A percentile compares a stretch with the other conserved stretches of the same genome.
phyloP scores from a whole-genome alignment of 2,113 vertebrate species.

The Ovis canadensis region DNA sequence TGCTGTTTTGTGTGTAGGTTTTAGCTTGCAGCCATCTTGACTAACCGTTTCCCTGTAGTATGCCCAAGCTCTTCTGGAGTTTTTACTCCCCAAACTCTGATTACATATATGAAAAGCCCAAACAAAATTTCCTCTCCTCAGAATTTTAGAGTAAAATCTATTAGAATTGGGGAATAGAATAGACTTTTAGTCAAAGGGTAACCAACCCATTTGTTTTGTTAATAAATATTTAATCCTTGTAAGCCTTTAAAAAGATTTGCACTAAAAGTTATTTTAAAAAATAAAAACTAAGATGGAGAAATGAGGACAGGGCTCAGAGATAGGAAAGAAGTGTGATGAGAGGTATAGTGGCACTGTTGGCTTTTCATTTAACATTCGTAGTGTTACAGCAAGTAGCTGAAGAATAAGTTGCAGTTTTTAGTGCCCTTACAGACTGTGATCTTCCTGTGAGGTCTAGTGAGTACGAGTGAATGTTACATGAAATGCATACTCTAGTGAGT shows the following conservation, averaged over 20 bases:
- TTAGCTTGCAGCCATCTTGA: not conserved
- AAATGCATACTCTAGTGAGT: not conserved
- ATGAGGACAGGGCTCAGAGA: not conserved
- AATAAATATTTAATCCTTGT: not conserved
- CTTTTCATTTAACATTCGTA: not conserved
- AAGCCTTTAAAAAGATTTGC: not conserved
- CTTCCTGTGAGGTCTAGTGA: not conserved
- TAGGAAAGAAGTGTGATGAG: not conserved
- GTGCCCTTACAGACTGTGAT: not conserved
- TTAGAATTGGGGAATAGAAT: not conserved
- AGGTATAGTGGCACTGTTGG: not conserved
- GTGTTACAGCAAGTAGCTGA: not conserved
- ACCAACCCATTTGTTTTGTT: slow-evolving; percentile 2
- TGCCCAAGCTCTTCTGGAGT: not conserved
- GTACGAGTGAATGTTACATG: not conserved
- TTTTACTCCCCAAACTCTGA: not conserved
- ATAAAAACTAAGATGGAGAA: not conserved
- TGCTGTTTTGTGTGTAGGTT: not conserved
- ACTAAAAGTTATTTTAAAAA: not conserved
- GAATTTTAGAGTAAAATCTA: not conserved
- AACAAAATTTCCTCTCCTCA: not conserved
- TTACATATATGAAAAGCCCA: not conserved
- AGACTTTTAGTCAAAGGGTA: not conserved
- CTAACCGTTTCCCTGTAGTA: not conserved
- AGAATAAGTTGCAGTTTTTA: not conserved